These are phyloP conservation scores for Eumacrocentrus americanus DNA, from an alignment of 2,888 invertebrate genomes.

Conservation along the genomic window DNA sequence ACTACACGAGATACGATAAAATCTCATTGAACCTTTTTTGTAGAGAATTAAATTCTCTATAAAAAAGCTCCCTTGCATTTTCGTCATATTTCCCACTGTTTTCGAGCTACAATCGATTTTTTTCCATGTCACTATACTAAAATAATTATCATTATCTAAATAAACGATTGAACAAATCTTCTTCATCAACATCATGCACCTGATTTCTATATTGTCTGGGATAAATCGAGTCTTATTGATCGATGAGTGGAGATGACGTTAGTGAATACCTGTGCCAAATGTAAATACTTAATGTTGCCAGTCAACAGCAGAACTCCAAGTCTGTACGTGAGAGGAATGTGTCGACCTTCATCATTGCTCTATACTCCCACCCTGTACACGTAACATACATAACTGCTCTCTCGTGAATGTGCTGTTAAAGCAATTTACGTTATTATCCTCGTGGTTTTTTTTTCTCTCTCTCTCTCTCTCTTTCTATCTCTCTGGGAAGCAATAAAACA, in stretches of 20 bases:
- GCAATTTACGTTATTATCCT: neutral
- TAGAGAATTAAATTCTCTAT: too few relatives aligned
- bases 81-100: too few relatives aligned
- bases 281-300: conserved; percentile 18
- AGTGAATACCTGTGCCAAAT: conserved; percentile 6
- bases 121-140: too few relatives aligned
- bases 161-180: neutral
- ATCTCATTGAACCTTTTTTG: too few relatives aligned
- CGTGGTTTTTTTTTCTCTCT: neutral
- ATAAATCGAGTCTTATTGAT: conserved; percentile 2
- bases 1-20: too few relatives aligned
- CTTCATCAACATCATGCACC: neutral
- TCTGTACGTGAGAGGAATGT: conserved; percentile 12
- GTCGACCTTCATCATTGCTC: neutral
- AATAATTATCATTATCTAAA: neutral
- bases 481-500: neutral
- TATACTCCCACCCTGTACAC: neutral
- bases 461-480: neutral
- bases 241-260: conserved; percentile 13
- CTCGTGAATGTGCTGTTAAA: neutral
- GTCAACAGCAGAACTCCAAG: conserved; percentile 2
- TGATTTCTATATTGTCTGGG: too few relatives aligned
- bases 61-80: too few relatives aligned
- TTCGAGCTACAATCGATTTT: too few relatives aligned
- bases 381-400: neutral